A percentile compares a stretch with the other conserved stretches of the same genome.
phyloP scores from a whole-genome alignment of 2,113 vertebrate species.

The Maccullochella peelii region DNA sequence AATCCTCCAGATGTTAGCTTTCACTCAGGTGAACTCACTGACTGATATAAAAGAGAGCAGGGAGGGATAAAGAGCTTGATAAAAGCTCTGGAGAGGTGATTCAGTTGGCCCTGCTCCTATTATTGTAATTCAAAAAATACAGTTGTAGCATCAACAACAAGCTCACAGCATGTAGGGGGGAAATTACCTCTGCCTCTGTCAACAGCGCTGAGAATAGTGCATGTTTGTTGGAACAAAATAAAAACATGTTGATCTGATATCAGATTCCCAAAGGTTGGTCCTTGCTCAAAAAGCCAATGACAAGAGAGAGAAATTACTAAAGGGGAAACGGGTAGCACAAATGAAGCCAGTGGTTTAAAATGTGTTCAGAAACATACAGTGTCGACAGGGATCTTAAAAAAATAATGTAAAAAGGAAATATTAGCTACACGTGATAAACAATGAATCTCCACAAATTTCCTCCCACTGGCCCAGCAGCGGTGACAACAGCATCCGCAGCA shows the following conservation, averaged over 20 bases:
- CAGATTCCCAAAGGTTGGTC: neutral
- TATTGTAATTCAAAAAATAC: slow-evolving; percentile 50
- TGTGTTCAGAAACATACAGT: slow-evolving; percentile 1
- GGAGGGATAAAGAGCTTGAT: slow-evolving; percentile 23
- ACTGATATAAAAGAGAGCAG: slow-evolving; percentile 19
- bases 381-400: neutral
- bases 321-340: neutral
- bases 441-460: slow-evolving; percentile 9
- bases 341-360: neutral
- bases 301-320: neutral
- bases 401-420: slow-evolving; percentile 12
- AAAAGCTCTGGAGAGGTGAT: slow-evolving; percentile 36
- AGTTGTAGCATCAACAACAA: slow-evolving; percentile 21
- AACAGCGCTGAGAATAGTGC: slow-evolving; percentile 26
- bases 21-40: slow-evolving; percentile 40
- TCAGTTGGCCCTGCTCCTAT: slow-evolving; percentile 34
- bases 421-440: neutral
- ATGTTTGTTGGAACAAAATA: slow-evolving; percentile 26
- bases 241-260: slow-evolving; percentile 31
- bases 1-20: slow-evolving; percentile 38
- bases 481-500: slow-evolving; percentile 21
- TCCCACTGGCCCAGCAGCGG: neutral
- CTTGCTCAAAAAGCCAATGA: neutral
- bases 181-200: slow-evolving; percentile 44
- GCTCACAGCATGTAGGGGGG: slow-evolving; percentile 30